These are phyloP conservation scores for Halisarca cf. caerulea DNA, from an alignment of 37 sponge, comb jelly and placozoan genomes.

Conservation along the genomic window DNA sequence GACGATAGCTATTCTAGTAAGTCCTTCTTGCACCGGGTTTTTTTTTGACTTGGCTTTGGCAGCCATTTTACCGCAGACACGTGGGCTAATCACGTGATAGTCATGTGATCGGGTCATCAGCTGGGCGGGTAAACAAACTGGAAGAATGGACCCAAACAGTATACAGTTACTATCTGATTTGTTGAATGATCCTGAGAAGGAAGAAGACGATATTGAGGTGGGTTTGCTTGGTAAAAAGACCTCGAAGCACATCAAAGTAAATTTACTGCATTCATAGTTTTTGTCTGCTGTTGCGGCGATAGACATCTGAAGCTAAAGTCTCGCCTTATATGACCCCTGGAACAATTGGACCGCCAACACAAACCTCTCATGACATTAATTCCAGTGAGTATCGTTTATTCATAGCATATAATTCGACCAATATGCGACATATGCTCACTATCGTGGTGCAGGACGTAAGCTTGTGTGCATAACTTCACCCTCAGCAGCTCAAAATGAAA, in stretches of 20 bases:
- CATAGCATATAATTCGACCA: no score
- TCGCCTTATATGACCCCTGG: constrained; percentile 72
- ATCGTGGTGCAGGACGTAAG: no score
- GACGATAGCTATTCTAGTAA: constrained; percentile 97
- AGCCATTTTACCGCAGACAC: constrained; percentile 15
- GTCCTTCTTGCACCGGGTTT: constrained; percentile 43
- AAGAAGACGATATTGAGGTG: constrained; percentile 27
- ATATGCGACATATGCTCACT: no score
- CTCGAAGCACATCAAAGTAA: no score
- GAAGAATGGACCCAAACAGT: constrained; percentile 46
- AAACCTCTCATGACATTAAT: no score
- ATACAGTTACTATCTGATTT: constrained; percentile 51
- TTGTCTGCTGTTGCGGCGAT: no score
- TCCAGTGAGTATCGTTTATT: no score
- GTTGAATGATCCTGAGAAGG: constrained; percentile 54
- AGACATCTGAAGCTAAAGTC: constrained; percentile 6
- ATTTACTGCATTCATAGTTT: no score
- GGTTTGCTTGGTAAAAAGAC: no score
- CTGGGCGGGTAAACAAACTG: not conserved
- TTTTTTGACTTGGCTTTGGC: not conserved
- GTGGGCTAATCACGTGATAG: not conserved
- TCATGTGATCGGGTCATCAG: not conserved
- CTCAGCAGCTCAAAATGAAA: no score
- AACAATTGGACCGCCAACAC: constrained; percentile 40
- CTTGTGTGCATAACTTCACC: no score